Evolutionary conservation across 37 sponge, comb jelly and placozoan genomes (phyloP).

Genomic region (Agelas oroides): DNA sequence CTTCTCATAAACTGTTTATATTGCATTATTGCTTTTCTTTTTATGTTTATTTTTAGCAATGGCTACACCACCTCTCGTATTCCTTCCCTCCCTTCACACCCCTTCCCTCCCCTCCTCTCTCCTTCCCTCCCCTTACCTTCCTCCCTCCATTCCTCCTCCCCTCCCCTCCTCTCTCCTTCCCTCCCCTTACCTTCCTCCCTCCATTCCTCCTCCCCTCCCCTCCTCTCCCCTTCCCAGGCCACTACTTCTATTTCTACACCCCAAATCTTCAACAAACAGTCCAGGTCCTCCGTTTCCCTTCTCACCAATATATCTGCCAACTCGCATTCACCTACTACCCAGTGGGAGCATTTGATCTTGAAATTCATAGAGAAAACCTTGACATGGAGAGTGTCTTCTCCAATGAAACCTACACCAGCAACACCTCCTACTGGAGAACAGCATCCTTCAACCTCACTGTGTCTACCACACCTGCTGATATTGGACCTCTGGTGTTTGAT

Average conservation of each 20-base stretch:
- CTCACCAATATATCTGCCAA: slow-evolving; percentile 35
- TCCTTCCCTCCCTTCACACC: too few relatives aligned
- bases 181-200: too few relatives aligned
- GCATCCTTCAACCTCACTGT: neutral
- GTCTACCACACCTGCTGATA: neutral
- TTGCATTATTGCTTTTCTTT: too few relatives aligned
- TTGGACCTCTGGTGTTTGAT: neutral
- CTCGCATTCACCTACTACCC: slow-evolving; percentile 49
- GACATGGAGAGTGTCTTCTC: neutral
- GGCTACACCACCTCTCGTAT: too few relatives aligned
- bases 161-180: too few relatives aligned
- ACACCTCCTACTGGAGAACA: neutral
- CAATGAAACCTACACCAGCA: neutral
- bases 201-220: too few relatives aligned
- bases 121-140: too few relatives aligned
- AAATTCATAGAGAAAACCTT: slow-evolving; percentile 9
- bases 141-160: too few relatives aligned
- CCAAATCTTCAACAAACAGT: neutral
- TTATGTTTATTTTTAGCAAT: too few relatives aligned
- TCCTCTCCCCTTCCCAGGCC: slow-evolving; percentile 12
- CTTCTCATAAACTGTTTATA: too few relatives aligned
- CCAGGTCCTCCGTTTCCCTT: slow-evolving; percentile 35
- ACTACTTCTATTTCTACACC: slow-evolving; percentile 40
- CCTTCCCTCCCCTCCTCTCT: too few relatives aligned
- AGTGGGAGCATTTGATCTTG: slow-evolving; percentile 9